Base-by-base conservation (phyloP, 1,140 invertebrate genomes). In the Caerostris darwini region DNA sequence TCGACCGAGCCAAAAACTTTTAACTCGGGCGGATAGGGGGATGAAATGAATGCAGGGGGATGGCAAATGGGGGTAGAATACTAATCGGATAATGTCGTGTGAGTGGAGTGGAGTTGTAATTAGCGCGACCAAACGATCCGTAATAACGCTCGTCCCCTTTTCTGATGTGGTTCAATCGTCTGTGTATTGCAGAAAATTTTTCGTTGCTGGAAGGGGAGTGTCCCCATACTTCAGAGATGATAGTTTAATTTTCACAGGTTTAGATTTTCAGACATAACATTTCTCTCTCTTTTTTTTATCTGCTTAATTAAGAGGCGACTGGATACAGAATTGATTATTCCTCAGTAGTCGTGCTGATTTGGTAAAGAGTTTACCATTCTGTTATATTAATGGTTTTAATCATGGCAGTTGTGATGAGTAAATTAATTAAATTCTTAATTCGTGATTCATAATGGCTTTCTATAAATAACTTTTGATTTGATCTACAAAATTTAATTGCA, bases 1-100 rank as follows among this genome's bases (percentile, higher is more conserved):
- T 94, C 58, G 92, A 94, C 56, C 92, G 92, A 94, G 92, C 92
- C 92, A 94, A 94, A 94, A 94, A 94, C 92, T 94, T 94, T 94
- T 88, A 89, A 82, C 64, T 19, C 58, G 50, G 69, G 50, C 34
- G 12, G 10, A 19, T 7, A 34, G 91, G 81, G 81, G 59, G 19
- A 17, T 17, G 90, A 92, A 81, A 90, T 67, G 64, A 90, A 92
- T 59, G 90, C 54, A 34, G n/a, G 61, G 71, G 61, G 14, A 4
- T 50, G 58, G 77, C 19, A 54, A 59, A 56, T 83, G 69, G 71
- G 86, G 58, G 86, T 54, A 57, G 92, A 88, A 64, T 82, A 94
- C 92, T 94, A 94, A 94, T 94, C 92, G 92, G 92, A 94, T 94
- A 94, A 94, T 89, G 92, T 94, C 64, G 92, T 94, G 86, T 89